These are phyloP conservation scores for Stegophylla sp. DNA, from an alignment of 2,888 invertebrate species.

Conservation along the genomic window DNA sequence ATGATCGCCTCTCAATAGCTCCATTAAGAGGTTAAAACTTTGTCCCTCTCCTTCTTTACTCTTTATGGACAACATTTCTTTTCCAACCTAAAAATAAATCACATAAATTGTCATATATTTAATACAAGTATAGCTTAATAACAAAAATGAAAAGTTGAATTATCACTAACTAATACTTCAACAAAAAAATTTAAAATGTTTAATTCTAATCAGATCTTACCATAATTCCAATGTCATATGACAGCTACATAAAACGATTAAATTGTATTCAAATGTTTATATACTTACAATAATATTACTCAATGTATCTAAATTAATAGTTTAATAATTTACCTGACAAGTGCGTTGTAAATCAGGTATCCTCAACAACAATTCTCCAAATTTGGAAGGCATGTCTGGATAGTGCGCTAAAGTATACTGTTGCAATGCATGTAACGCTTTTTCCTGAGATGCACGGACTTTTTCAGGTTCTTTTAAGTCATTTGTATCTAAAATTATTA, in stretches of 20 bases:
- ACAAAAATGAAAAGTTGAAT: not conserved
- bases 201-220: constrained; percentile 25
- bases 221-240: constrained; percentile 53
- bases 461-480: constrained; percentile 92
- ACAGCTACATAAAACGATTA: constrained; percentile 46
- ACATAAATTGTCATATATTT: constrained; percentile 63
- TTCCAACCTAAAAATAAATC: constrained; percentile 75
- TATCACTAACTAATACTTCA: not conserved
- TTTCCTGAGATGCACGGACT: constrained; percentile 91
- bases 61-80: constrained; percentile 87
- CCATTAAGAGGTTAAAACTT: constrained; percentile 94
- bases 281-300: not conserved
- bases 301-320: not conserved
- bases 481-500: constrained; percentile 74
- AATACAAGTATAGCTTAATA: not conserved
- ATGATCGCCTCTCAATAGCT: constrained; percentile 91
- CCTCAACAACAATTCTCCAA: constrained; percentile 88
- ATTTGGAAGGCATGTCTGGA: constrained; percentile 91
- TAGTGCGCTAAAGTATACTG: constrained; percentile 90
- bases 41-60: constrained; percentile 88
- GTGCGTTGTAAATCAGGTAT: constrained; percentile 95
- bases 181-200: not conserved
- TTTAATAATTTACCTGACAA: constrained; percentile 77
- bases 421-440: constrained; percentile 88
- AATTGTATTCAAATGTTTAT: constrained; percentile 14